Evolutionary conservation across 1,140 invertebrate species (phyloP).

Genomic region (Heliconius himera): DNA sequence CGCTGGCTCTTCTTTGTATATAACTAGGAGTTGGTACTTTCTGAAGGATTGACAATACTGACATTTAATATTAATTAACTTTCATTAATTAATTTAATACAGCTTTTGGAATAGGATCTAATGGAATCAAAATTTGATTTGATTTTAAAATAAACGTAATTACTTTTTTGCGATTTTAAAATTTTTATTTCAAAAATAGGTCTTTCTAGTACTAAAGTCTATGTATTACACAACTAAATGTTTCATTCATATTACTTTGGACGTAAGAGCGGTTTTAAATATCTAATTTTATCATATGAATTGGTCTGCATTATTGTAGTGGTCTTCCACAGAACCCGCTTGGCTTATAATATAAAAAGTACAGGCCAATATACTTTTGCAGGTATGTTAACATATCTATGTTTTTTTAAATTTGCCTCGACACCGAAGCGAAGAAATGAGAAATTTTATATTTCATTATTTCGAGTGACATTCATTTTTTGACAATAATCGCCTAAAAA

Average conservation of each 20-base stretch:
- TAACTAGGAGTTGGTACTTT: not conserved
- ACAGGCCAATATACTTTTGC: too few relatives aligned
- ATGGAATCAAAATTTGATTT: not conserved
- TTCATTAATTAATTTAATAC: not conserved
- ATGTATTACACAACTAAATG: not conserved
- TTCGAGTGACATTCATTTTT: too few relatives aligned
- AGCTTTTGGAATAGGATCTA: not conserved
- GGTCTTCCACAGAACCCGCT: not conserved
- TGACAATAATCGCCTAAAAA: too few relatives aligned
- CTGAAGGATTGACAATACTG: not conserved
- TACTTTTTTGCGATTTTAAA: not conserved
- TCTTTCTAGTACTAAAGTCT: not conserved
- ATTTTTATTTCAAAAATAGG: not conserved
- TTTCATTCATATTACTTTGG: not conserved
- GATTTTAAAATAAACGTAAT: not conserved
- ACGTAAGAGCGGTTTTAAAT: constrained; percentile 4
- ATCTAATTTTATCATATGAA: constrained; percentile 14
- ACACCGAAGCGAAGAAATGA: too few relatives aligned
- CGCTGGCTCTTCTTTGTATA: not conserved
- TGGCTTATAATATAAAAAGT: not conserved
- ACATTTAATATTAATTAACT: not conserved
- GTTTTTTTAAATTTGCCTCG: too few relatives aligned
- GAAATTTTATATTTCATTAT: too few relatives aligned
- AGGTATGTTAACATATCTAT: too few relatives aligned
- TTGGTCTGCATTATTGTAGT: not conserved